These are phyloP conservation scores for Semicossyphus pulcher DNA, from an alignment of 2,113 vertebrate species.

Conservation along the genomic window DNA sequence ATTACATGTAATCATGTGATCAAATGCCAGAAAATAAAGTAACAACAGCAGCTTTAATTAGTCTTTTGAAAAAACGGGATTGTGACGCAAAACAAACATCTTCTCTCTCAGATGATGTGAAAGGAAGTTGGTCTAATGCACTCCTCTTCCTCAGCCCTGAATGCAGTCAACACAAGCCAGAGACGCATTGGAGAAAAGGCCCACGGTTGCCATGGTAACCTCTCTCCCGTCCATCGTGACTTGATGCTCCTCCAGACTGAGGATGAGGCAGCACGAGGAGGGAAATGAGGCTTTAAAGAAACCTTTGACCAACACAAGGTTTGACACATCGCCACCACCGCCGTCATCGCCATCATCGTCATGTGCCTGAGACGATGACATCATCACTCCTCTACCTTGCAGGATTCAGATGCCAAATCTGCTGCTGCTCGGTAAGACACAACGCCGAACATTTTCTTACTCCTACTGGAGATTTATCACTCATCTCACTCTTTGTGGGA, in stretches of 20 bases:
- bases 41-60: neutral
- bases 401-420: neutral
- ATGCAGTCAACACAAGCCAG: constrained; percentile 50
- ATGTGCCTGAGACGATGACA: constrained; percentile 1
- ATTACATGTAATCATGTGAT: neutral
- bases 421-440: neutral
- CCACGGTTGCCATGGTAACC: constrained; percentile 72
- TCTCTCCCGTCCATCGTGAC: constrained; percentile 62
- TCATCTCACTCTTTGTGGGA: constrained; percentile 16
- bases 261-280: constrained; percentile 56
- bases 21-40: neutral
- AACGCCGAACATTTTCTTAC: neutral
- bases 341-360: constrained; percentile 1
- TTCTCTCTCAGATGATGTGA: neutral
- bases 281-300: constrained; percentile 37
- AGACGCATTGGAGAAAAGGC: constrained; percentile 57
- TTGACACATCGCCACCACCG: constrained; percentile 24
- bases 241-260: constrained; percentile 66
- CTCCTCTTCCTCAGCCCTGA: constrained; percentile 44
- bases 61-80: neutral
- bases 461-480: constrained; percentile 14
- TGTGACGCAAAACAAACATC: neutral
- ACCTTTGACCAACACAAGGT: constrained; percentile 45
- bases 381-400: neutral
- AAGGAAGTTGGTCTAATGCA: constrained; percentile 46